phyloP scores from a whole-genome alignment of 2,888 invertebrate genomes.

The Lochmaea capreae region DNA sequence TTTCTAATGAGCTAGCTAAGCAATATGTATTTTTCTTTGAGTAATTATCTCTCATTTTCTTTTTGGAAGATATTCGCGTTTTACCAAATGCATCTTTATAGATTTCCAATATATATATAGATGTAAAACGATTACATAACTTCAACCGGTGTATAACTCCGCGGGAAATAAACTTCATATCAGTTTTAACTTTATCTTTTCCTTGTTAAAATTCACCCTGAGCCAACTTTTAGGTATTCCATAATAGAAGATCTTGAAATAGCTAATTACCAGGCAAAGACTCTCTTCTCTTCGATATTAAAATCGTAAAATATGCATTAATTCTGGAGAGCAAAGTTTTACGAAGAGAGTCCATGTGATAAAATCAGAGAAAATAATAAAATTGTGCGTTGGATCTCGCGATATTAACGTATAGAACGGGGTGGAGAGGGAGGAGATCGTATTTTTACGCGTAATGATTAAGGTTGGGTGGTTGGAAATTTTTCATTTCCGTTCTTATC shows the following conservation, averaged over 20 bases:
- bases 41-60: conserved; percentile 34
- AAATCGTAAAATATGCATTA: conserved; percentile 64
- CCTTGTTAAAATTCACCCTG: conserved; percentile 27
- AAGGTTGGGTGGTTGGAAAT: conserved; percentile 16
- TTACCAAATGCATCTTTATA: neutral
- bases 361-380: conserved; percentile 63
- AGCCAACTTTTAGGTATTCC: conserved; percentile 41
- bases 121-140: neutral
- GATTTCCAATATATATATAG: neutral
- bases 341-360: conserved; percentile 60
- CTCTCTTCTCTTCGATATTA: conserved; percentile 56
- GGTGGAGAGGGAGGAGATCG: conserved; percentile 33
- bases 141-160: conserved; percentile 20
- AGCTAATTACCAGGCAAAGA: conserved; percentile 59
- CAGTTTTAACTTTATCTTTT: conserved; percentile 29
- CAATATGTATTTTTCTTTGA: conserved; percentile 44
- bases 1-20: conserved; percentile 48
- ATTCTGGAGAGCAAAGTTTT: conserved; percentile 61
- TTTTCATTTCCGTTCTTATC: neutral
- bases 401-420: conserved; percentile 53
- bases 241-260: conserved; percentile 58
- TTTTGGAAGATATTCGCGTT: conserved; percentile 14
- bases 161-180: conserved; percentile 25
- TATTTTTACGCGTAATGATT: conserved; percentile 49
- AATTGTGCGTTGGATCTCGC: conserved; percentile 61